These are phyloP conservation scores for Anguilla japonica DNA, from an alignment of 2,113 vertebrate species.

Conservation along the genomic window DNA sequence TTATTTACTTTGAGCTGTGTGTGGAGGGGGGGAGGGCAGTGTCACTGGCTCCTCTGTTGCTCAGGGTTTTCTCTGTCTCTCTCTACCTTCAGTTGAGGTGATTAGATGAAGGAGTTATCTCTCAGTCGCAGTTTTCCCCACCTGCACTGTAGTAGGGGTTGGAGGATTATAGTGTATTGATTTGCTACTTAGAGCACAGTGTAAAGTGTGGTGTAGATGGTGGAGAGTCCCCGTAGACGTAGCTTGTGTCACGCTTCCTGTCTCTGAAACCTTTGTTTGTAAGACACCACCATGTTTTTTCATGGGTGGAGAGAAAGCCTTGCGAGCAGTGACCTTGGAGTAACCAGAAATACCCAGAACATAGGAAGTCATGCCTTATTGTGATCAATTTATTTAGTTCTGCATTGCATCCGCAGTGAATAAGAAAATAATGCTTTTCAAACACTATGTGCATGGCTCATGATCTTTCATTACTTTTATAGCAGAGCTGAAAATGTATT, in stretches of 20 bases:
- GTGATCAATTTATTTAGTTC: not conserved
- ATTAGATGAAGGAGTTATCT: constrained; percentile 53
- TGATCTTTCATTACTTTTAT: too few relatives aligned
- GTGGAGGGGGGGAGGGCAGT: too few relatives aligned
- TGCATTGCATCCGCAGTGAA: not conserved
- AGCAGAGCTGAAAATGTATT: too few relatives aligned
- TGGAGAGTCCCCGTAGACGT: not conserved
- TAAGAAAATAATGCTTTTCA: not conserved
- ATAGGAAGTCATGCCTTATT: too few relatives aligned
- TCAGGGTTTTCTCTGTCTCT: not conserved
- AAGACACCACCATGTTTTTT: not conserved
- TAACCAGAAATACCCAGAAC: not conserved
- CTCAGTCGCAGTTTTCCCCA: constrained; percentile 50
- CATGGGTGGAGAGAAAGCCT: not conserved
- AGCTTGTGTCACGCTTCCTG: not conserved
- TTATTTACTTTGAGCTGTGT: not conserved
- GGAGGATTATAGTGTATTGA: constrained; percentile 63
- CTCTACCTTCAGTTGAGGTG: constrained; percentile 33
- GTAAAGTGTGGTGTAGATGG: not conserved
- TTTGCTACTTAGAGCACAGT: constrained; percentile 49
- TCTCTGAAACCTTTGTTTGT: not conserved
- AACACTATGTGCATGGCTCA: too few relatives aligned
- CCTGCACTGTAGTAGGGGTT: constrained; percentile 49
- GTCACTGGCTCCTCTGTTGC: not conserved
- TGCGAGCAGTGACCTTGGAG: not conserved